Percentiles rank a stretch among this genome's conserved stretches.
These are phyloP conservation scores for Punctoribates punctum DNA, from an alignment of 2,888 invertebrate genomes.

Conservation along the genomic window DNA sequence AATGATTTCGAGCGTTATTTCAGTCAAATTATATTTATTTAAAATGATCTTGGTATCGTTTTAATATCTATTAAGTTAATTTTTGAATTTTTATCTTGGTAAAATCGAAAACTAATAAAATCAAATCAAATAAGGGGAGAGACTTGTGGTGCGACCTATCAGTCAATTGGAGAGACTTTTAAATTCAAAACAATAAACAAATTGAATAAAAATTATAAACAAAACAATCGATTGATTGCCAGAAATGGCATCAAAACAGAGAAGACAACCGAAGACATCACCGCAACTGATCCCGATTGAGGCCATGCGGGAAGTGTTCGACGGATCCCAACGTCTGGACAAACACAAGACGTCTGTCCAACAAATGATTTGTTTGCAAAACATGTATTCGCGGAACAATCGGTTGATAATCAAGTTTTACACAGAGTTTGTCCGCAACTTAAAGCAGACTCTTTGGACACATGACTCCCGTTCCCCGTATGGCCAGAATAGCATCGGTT, in stretches of 20 bases:
- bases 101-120: too few species aligned
- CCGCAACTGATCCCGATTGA: not conserved
- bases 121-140: too few species aligned
- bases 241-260: not conserved
- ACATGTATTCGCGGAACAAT: constrained; percentile 8
- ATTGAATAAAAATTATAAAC: too few species aligned
- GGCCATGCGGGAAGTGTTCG: constrained; percentile 10
- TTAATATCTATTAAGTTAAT: too few species aligned
- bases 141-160: too few species aligned
- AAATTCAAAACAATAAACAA: too few species aligned
- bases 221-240: not conserved
- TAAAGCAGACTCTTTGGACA: constrained; percentile 4
- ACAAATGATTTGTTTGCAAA: constrained; percentile 13
- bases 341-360: not conserved
- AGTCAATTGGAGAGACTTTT: too few species aligned
- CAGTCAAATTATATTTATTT: too few species aligned
- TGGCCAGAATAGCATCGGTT: constrained; percentile 15
- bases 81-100: too few species aligned
- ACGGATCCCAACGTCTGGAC: constrained; percentile 18
- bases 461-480: constrained; percentile 26
- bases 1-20: too few species aligned
- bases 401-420: constrained; percentile 4
- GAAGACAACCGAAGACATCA: not conserved
- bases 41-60: too few species aligned
- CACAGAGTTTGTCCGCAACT: not conserved